A percentile compares a stretch with the other conserved stretches of the same genome.
phyloP scores from a whole-genome alignment of 2,797 vertebrate genomes.

The Gambusia yucatana region DNA sequence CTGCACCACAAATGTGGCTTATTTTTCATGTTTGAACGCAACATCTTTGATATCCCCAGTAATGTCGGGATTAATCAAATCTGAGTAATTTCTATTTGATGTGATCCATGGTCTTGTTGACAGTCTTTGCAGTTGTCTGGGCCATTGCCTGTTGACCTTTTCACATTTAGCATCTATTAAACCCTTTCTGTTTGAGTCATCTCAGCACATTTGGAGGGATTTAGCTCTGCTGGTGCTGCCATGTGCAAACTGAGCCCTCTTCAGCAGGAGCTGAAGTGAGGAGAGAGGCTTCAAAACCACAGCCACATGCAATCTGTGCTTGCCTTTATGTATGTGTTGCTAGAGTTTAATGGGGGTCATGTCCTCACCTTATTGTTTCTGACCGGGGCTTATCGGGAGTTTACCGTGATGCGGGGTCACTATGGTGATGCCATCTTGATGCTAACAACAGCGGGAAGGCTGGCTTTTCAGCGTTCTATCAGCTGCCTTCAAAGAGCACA shows the following conservation, averaged over 20 bases:
- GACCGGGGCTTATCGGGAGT: conserved; percentile 57
- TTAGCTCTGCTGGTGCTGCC: conserved; percentile 53
- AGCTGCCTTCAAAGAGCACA: conserved; percentile 36
- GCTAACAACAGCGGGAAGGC: conserved; percentile 20
- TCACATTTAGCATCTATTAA: conserved; percentile 46
- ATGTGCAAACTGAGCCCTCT: conserved; percentile 52
- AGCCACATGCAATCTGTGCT: conserved; percentile 3
- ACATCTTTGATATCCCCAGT: conserved; percentile 26
- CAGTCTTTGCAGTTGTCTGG: conserved; percentile 55
- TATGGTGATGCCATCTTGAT: conserved; percentile 46
- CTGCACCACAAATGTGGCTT: conserved; percentile 8
- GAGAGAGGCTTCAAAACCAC: conserved; percentile 37
- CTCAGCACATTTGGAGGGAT: conserved; percentile 63
- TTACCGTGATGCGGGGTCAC: conserved; percentile 38
- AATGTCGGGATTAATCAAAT: conserved; percentile 42
- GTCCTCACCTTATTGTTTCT: conserved; percentile 58
- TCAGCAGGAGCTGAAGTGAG: conserved; percentile 19
- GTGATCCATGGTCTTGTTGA: conserved; percentile 39
- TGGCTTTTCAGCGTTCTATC: conserved; percentile 45
- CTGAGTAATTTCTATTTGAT: conserved; percentile 38
- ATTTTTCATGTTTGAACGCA: conserved; percentile 24
- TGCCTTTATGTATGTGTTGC: conserved; percentile 35
- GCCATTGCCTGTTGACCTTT: conserved; percentile 55
- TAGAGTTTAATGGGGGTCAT: conserved; percentile 58
- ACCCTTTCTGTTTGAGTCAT: conserved; percentile 46